These are phyloP conservation scores for Psix sp. DNA, from an alignment of 1,140 invertebrate genomes.

Conservation along the genomic window DNA sequence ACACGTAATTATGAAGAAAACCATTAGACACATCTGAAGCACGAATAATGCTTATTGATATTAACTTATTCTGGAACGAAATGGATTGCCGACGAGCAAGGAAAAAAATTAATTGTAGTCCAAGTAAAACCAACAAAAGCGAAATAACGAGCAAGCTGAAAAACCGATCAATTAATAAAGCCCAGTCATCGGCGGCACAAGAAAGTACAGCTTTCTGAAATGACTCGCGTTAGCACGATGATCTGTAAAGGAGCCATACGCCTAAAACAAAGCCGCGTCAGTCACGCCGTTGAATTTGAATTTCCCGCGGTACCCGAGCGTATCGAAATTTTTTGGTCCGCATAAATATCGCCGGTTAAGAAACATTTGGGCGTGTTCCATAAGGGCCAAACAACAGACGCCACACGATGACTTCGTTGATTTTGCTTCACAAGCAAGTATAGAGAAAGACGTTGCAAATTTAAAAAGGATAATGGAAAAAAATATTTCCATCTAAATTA, in stretches of 20 bases:
- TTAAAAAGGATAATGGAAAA: constrained; percentile 43
- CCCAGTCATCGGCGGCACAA: constrained; percentile 37
- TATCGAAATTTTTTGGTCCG: constrained; percentile 41
- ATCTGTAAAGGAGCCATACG: constrained; percentile 52
- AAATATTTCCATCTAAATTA: constrained; percentile 4
- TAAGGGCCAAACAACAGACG: constrained; percentile 62
- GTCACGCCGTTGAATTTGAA: constrained; percentile 62
- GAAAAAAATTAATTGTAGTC: constrained; percentile 40
- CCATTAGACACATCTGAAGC: no score
- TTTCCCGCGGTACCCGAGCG: constrained; percentile 58
- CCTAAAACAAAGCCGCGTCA: constrained; percentile 53
- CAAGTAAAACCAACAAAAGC: constrained; percentile 15
- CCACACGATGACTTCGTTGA: constrained; percentile 66
- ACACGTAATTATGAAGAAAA: no score
- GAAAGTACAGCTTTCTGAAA: constrained; percentile 27
- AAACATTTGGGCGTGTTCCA: constrained; percentile 30
- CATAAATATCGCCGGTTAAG: constrained; percentile 48
- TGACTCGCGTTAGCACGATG: constrained; percentile 41
- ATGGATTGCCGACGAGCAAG: neutral
- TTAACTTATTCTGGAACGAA: neutral
- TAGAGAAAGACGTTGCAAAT: no score
- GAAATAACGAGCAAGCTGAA: constrained; percentile 31
- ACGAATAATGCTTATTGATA: no score
- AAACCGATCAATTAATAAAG: constrained; percentile 55
- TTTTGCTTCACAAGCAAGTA: constrained; percentile 39